Percentiles rank a stretch among this genome's conserved stretches.
Evolutionary conservation across 2,797 vertebrate genomes (phyloP).

Genomic region (Remorina albescens): DNA sequence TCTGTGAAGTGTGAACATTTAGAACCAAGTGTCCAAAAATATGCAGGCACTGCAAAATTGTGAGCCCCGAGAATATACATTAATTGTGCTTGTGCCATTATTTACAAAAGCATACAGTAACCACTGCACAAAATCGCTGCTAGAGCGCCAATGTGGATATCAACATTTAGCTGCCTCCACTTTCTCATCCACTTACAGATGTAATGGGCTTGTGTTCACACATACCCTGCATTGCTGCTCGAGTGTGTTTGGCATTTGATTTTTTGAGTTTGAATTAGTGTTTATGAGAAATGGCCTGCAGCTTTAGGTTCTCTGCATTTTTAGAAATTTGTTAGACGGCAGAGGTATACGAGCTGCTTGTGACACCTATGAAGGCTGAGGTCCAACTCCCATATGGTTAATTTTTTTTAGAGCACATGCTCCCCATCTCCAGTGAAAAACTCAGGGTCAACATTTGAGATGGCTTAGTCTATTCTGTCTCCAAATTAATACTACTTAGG

Average conservation of each 20-base stretch:
- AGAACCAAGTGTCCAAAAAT: conserved; percentile 16
- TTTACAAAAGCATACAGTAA: conserved; percentile 20
- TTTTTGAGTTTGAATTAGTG: background rate
- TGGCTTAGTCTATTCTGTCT: background rate
- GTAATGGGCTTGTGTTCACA: conserved; percentile 32
- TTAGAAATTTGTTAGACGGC: background rate
- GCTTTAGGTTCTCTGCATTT: background rate
- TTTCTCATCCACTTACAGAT: conserved; percentile 43
- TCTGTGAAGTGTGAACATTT: background rate
- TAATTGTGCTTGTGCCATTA: background rate
- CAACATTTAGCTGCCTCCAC: conserved; percentile 38
- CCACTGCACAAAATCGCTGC: background rate
- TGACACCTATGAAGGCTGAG: background rate
- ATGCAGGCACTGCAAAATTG: background rate
- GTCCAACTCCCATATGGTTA: background rate
- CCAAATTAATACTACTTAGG: conserved; percentile 24
- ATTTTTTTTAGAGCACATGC: background rate
- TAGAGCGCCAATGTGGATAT: conserved; percentile 9
- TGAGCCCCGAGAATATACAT: conserved; percentile 7
- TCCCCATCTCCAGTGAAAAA: background rate
- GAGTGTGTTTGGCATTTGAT: conserved; percentile 5
- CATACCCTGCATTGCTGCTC: background rate
- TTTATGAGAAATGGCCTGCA: conserved; percentile 1
- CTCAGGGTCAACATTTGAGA: conserved; percentile 5
- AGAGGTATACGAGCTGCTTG: background rate